Evolutionary conservation across 2,113 vertebrate genomes (phyloP).

Genomic region (Origma solitaria): DNA sequence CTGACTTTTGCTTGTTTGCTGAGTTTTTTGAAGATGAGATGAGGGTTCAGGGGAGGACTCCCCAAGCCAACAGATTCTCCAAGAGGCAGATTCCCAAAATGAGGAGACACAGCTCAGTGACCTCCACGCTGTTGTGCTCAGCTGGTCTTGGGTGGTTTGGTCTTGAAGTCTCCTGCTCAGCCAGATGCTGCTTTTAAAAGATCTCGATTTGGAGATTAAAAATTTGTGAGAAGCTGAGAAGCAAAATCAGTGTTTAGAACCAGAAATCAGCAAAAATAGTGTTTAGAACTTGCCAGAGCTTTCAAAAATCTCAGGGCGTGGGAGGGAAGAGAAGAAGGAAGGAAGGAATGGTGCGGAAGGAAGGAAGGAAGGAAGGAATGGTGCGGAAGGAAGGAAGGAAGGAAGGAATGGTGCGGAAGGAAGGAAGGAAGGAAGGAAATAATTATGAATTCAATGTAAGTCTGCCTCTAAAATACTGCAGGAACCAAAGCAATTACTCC

Average conservation of each 20-base stretch:
- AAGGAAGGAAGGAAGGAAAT: fast-evolving
- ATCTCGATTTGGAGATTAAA: neutral
- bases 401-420: too few relatives aligned
- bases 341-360: too few relatives aligned
- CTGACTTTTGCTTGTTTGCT: neutral
- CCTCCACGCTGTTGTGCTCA: neutral
- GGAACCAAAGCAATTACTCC: neutral
- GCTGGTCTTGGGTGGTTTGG: neutral
- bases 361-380: fast-evolving
- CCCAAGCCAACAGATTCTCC: neutral
- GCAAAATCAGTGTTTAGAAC: neutral
- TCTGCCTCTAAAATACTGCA: neutral
- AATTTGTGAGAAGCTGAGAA: neutral
- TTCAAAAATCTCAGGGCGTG: neutral
- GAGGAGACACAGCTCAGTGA: neutral
- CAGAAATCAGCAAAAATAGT: neutral
- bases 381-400: too few relatives aligned
- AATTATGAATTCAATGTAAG: neutral
- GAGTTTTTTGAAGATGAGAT: neutral
- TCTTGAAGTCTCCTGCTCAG: neutral
- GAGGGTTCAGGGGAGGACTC: neutral
- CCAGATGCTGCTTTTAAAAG: neutral
- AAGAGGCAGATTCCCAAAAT: neutral
- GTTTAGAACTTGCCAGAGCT: neutral
- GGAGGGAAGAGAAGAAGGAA: too few relatives aligned